These are phyloP conservation scores for Drosophila vallismaia DNA, from an alignment of 2,888 invertebrate species.

Conservation along the genomic window DNA sequence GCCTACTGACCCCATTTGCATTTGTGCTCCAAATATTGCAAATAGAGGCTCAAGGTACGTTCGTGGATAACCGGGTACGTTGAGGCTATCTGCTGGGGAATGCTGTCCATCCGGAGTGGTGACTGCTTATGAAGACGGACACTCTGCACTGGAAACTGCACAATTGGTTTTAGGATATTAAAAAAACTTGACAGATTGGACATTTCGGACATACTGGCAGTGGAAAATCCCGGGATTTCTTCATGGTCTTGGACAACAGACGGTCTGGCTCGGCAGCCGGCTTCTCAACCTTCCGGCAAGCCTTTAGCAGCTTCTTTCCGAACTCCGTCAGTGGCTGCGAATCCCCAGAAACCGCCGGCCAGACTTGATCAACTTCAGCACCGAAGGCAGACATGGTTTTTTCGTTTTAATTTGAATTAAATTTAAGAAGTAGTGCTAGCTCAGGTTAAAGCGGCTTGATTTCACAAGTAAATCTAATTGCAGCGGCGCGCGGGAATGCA, in stretches of 20 bases:
- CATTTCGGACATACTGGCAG: slow-evolving; percentile 60
- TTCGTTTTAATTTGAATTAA: background rate
- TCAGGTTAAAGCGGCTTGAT: background rate
- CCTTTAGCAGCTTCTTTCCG: slow-evolving; percentile 58
- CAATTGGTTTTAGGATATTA: background rate
- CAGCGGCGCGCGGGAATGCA: background rate
- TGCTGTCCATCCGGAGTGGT: slow-evolving; percentile 63
- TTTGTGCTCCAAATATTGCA: slow-evolving; percentile 88
- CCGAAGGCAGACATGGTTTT: slow-evolving; percentile 74
- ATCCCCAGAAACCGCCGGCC: slow-evolving; percentile 48
- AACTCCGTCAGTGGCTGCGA: slow-evolving; percentile 53
- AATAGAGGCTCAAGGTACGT: slow-evolving; percentile 86
- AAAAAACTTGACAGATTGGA: background rate
- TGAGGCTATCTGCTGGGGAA: slow-evolving; percentile 84
- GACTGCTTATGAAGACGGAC: slow-evolving; percentile 79
- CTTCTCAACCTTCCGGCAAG: slow-evolving; percentile 61
- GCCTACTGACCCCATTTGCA: slow-evolving; percentile 72
- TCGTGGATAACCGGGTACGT: slow-evolving; percentile 89
- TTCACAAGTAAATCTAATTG: slow-evolving; percentile 12
- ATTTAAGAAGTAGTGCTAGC: background rate
- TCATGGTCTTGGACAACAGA: slow-evolving; percentile 54
- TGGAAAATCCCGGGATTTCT: slow-evolving; percentile 72
- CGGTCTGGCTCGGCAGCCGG: slow-evolving; percentile 56
- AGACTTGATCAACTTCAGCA: slow-evolving; percentile 65
- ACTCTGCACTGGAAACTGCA: slow-evolving; percentile 81